These are phyloP conservation scores for Zonotrichia leucophrys DNA, from an alignment of 2,113 vertebrate species.

Conservation along the genomic window DNA sequence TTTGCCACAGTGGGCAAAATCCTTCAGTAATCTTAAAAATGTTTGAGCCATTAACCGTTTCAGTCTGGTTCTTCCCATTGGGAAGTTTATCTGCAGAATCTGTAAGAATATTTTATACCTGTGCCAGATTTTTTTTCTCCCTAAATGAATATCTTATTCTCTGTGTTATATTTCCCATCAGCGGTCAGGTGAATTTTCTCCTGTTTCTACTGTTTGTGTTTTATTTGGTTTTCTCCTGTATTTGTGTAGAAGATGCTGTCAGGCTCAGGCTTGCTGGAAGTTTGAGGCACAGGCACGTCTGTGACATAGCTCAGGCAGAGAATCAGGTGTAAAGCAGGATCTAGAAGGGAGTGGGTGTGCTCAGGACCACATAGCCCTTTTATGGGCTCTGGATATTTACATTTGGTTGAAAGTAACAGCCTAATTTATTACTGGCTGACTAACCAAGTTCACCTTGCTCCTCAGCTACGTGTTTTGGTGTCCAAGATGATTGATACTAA, in stretches of 20 bases:
- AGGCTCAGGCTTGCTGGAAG: neutral
- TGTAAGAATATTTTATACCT: neutral
- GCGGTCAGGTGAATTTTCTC: neutral
- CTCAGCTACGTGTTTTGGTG: neutral
- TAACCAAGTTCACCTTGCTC: neutral
- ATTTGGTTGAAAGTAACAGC: neutral
- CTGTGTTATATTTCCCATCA: neutral
- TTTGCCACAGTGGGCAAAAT: neutral
- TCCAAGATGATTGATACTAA: neutral
- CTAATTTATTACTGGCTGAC: neutral
- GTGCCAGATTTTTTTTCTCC: neutral
- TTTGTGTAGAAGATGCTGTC: neutral
- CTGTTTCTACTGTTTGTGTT: neutral
- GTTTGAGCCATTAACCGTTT: neutral
- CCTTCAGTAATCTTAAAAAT: neutral
- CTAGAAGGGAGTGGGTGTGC: neutral
- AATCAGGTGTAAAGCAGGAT: neutral
- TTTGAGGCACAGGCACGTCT: neutral
- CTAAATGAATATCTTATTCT: neutral
- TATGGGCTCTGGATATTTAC: neutral
- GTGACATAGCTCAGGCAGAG: fast-evolving
- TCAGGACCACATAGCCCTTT: neutral
- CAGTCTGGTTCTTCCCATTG: neutral
- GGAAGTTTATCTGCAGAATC: neutral
- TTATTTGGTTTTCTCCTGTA: neutral